Evolutionary conservation across 2,113 vertebrate genomes (phyloP), one percentile per base, ranked within the genome.

Genomic region (Syrrhaptes paradoxus): DNA sequence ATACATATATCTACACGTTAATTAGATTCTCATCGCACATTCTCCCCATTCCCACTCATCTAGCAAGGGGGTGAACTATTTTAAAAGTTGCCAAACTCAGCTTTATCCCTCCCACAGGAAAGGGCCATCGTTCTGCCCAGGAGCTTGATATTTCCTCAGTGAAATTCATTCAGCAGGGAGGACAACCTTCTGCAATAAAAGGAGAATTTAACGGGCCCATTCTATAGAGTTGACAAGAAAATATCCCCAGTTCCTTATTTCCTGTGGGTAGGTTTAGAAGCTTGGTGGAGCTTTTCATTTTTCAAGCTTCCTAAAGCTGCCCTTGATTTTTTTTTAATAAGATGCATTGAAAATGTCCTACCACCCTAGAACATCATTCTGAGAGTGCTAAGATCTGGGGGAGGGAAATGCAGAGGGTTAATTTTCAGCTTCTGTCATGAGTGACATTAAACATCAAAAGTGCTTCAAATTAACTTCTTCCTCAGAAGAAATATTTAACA

Each of bases 401-500:
- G 71, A 90, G 93, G 78, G 67, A 96, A 94, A 94, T 52, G 52
- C 10, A 73, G 45, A 92, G 91, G 87, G 91, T 96, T 96, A 95
- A 74, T 92, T 90, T 96, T 93, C 91, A 83, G 52, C 54, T 89
- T 38, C 48, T 32, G 6, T 90, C 5, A 0, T 89, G 45, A 96
- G 61, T 95, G 89, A 61, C 73, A 95, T 95, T 97, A 95, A 96
- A 96, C 78, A 93, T 90, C 96, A 96, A 66, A 95, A 90, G 71
- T 92, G 32, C 38, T 95, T 95, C 95, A 95, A 97, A 97, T 97
- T 97, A 96, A 97, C 91, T 97, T 96, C 72, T 97, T 51, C 85
- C 55, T 90, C 66, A 96, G 71, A 97, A 97, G 95, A 97, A 97
- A 98, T 95, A 96, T 97, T 97, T 97, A 97, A 96, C 94, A 97